Evolutionary conservation across 92 coral and sea anemone species (phyloP).

Genomic region (Porites evermanni): DNA sequence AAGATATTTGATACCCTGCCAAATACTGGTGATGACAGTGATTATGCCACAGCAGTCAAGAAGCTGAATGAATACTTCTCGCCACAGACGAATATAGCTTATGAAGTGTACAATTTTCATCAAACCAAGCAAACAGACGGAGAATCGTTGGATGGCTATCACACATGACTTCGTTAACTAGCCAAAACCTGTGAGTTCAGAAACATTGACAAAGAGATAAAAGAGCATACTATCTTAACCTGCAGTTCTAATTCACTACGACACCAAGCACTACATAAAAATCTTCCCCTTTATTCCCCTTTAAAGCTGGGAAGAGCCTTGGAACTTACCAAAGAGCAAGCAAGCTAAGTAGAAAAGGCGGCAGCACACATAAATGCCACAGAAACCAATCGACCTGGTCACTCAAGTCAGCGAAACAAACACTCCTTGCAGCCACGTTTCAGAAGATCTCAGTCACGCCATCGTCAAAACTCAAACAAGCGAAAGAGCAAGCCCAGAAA

Average conservation of each 20-base stretch:
- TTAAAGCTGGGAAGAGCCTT: no score
- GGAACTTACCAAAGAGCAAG: background rate
- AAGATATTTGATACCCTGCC: background rate
- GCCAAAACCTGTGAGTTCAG: slow-evolving; percentile 61
- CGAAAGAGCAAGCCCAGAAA: background rate
- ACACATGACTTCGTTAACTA: background rate
- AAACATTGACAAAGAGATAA: slow-evolving; percentile 55
- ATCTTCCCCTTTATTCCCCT: no score
- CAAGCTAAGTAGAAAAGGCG: slow-evolving; percentile 45
- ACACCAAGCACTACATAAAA: no score
- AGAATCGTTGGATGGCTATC: no score
- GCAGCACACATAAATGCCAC: slow-evolving; percentile 15
- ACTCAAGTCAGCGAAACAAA: background rate
- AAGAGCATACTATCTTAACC: slow-evolving; percentile 19
- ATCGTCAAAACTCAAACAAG: background rate
- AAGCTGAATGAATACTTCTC: slow-evolving; percentile 62
- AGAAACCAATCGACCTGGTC: slow-evolving; percentile 18
- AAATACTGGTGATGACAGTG: slow-evolving; percentile 57
- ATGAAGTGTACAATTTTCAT: slow-evolving; percentile 76
- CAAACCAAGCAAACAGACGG: background rate
- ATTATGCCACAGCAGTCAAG: slow-evolving; percentile 60
- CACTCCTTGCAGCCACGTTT: slow-evolving; percentile 4
- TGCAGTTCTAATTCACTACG: no score
- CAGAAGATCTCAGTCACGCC: slow-evolving; percentile 11
- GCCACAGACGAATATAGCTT: slow-evolving; percentile 61